Base-by-base conservation (phyloP, 2,888 invertebrate genomes). In the Ectemnius lituratus region DNA sequence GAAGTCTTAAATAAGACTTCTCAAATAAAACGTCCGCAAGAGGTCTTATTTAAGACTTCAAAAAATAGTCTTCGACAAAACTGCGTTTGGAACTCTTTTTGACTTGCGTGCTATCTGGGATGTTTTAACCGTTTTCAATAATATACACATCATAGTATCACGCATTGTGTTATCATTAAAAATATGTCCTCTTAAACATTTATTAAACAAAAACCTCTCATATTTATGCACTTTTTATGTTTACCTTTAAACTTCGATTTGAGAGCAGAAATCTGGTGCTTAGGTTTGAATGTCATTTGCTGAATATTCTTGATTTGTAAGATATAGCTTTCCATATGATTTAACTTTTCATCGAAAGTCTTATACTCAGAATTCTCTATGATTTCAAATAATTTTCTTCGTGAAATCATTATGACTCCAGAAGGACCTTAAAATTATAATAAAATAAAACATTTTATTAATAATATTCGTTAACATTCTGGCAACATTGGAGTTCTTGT, bases 191-290 rank as follows among this genome's bases (percentile, higher is more conserved):
- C 4, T 47, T 47, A n/a, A 47, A 47, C n/a, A 47, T 47, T 47
- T 0, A 14, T 4, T 47, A 47, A 47, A 47, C 47, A 47, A 47
- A 47, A 47, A 14, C 13, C 11, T 47, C 47, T 11, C 6, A 47
- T 47, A 47, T 47, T 47, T 47, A 47, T 47, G 47, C 2, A 47
- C 47, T 47, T 11, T 2, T 47, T 47, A 23, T 47, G 47, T 47
- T 11, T 47, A 47, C 47, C 47, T 47, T 47, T 47, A 47, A 47
- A 47, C 2, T 47, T 47, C 47, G 47, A 57, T 57, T 57, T 57
- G 18, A 57, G 58, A 16, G 23, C 58, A 57, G 18, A 16, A 57
- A 57, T 57, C 16, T 57, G 58, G 4, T 2, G 13, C 23, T 20
- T 47, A 5, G 6, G 11, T 4, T 47, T 57, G 11, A 16, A 57